Conservation (phyloP, 2,797 vertebrate species). For the Protosalanx chinensis region DNA sequence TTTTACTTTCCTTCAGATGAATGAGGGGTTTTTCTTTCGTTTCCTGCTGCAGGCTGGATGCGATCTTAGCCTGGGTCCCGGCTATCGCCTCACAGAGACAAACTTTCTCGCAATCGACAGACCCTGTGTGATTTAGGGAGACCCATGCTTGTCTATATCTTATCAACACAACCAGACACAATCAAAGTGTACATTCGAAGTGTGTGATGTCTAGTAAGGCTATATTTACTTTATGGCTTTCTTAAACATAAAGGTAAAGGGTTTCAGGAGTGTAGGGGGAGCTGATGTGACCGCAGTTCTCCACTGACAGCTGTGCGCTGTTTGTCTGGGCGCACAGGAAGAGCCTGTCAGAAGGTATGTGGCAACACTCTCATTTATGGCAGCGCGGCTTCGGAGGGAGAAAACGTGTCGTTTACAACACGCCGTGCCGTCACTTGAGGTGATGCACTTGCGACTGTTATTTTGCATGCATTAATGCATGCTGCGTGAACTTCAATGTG, state of each 20-base stretch:
- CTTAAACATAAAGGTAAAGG: no score
- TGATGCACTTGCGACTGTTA: not conserved
- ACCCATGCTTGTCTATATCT: conserved; percentile 3
- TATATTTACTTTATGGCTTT: not conserved
- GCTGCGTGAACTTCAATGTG: not conserved
- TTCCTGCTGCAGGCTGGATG: conserved; percentile 42
- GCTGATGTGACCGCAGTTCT: conserved; percentile 8
- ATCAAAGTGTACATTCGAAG: not conserved
- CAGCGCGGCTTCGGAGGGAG: not conserved
- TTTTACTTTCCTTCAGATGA: conserved; percentile 38
- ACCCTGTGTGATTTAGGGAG: not conserved
- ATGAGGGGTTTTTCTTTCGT: conserved; percentile 47
- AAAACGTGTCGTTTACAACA: not conserved
- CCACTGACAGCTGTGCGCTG: conserved; percentile 39
- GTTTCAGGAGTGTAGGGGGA: not conserved
- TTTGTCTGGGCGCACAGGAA: conserved; percentile 29
- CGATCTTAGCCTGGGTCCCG: conserved; percentile 24
- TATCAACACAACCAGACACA: not conserved
- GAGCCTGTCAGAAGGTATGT: not conserved
- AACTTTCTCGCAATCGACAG: not conserved
- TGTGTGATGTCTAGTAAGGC: not conserved
- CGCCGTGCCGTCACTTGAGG: not conserved
- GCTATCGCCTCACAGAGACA: not conserved
- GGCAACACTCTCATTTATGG: not conserved
- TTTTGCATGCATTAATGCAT: not conserved